phyloP scores from a whole-genome alignment of 2,113 vertebrate species.

The Protobothrops flavoviridis region DNA sequence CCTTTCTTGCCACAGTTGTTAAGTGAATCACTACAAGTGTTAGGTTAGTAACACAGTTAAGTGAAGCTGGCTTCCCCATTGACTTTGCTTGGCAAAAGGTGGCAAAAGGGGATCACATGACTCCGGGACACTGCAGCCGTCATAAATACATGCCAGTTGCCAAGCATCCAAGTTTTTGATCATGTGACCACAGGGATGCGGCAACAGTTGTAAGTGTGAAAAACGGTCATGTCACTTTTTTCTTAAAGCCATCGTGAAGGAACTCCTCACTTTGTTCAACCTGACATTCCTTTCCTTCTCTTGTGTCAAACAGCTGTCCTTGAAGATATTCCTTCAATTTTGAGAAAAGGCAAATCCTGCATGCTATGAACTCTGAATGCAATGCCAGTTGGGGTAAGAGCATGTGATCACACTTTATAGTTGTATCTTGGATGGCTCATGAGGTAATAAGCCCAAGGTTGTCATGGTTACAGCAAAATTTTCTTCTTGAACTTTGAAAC shows the following conservation, averaged over 20 bases:
- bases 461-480: neutral
- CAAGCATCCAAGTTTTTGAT: no score
- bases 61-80: no score
- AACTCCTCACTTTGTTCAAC: neutral
- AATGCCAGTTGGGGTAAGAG: neutral
- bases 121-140: no score
- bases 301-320: neutral
- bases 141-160: no score
- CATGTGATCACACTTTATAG: neutral
- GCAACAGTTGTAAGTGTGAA: no score
- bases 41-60: no score
- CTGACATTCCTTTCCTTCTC: neutral
- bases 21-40: no score
- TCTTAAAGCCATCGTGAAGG: neutral
- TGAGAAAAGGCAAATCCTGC: neutral
- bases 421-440: neutral
- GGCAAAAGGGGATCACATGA: no score
- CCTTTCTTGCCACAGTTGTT: no score
- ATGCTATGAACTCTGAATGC: neutral
- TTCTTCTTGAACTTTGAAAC: neutral
- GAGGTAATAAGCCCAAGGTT: neutral
- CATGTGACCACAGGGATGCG: no score
- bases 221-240: no score
- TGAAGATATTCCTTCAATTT: neutral
- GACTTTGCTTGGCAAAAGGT: no score